Conservation (phyloP, 35 echinoderm and acorn worm species). For the Acanthaster planci region DNA sequence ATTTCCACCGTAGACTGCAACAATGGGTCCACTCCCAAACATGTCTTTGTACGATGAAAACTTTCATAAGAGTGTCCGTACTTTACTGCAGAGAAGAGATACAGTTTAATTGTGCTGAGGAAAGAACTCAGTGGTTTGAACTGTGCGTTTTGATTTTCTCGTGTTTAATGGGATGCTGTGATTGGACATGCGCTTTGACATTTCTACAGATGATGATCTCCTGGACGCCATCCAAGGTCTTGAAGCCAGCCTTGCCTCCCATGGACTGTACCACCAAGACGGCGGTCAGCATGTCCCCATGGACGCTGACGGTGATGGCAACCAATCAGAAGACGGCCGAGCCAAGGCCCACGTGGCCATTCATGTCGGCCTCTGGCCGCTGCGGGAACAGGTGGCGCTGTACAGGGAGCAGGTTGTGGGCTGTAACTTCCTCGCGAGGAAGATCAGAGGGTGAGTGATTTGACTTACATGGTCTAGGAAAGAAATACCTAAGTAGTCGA, state of each 20-base stretch:
- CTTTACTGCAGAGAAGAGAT: too few relatives aligned
- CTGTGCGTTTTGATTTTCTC: too few relatives aligned
- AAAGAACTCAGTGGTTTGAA: too few relatives aligned
- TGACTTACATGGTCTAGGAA: too few relatives aligned
- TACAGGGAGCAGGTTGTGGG: constrained; percentile 11
- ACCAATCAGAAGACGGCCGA: background rate
- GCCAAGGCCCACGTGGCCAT: background rate
- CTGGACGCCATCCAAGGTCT: constrained; percentile 33
- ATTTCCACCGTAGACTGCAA: too few relatives aligned
- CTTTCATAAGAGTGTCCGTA: too few relatives aligned
- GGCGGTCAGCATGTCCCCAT: constrained; percentile 18
- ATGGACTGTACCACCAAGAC: constrained; percentile 23
- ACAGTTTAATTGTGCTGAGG: too few relatives aligned
- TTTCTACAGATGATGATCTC: constrained; percentile 36
- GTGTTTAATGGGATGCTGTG: too few relatives aligned
- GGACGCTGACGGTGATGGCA: constrained; percentile 25
- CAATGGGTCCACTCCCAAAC: too few relatives aligned
- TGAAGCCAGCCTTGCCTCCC: constrained; percentile 22
- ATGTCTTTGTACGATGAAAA: too few relatives aligned
- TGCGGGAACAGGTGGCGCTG: constrained; percentile 48
- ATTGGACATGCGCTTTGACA: background rate
- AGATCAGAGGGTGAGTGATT: background rate
- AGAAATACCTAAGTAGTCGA: too few relatives aligned
- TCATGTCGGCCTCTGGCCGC: constrained; percentile 41
- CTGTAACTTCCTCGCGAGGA: background rate